These are phyloP conservation scores for Albula glossodonta DNA, from an alignment of 2,113 vertebrate species.

Conservation along the genomic window DNA sequence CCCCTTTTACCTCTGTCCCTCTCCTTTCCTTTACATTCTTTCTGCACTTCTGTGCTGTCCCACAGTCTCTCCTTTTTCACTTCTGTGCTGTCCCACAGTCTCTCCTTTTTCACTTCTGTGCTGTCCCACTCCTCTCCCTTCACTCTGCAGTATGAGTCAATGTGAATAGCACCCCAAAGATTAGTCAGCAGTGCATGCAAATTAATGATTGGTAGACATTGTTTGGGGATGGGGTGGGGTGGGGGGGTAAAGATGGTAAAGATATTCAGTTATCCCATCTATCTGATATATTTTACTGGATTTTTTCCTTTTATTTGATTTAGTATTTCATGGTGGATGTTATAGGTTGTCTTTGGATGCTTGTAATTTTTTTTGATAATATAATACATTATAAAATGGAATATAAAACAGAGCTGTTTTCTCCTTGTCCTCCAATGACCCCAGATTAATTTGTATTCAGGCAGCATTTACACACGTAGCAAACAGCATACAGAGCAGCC, in stretches of 20 bases:
- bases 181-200: not conserved
- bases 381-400: not conserved
- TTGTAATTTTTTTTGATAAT: not conserved
- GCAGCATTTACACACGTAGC: not conserved
- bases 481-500: not conserved
- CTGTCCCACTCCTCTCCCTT: not conserved
- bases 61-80: not conserved
- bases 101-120: not conserved
- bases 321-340: not conserved
- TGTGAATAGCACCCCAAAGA: not conserved
- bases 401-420: conserved; percentile 1
- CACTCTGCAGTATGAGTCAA: not conserved
- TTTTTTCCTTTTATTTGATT: not conserved
- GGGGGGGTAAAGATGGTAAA: not conserved
- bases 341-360: not conserved
- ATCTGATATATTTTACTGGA: not conserved
- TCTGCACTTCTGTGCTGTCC: not conserved
- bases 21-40: not conserved
- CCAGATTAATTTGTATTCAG: not conserved
- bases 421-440: not conserved
- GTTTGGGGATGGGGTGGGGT: not conserved
- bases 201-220: not conserved
- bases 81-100: not conserved
- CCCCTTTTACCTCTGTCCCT: not conserved
- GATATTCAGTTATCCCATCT: not conserved